Base-by-base conservation (phyloP, 2,113 vertebrate genomes). In the Bufo gargarizans region DNA sequence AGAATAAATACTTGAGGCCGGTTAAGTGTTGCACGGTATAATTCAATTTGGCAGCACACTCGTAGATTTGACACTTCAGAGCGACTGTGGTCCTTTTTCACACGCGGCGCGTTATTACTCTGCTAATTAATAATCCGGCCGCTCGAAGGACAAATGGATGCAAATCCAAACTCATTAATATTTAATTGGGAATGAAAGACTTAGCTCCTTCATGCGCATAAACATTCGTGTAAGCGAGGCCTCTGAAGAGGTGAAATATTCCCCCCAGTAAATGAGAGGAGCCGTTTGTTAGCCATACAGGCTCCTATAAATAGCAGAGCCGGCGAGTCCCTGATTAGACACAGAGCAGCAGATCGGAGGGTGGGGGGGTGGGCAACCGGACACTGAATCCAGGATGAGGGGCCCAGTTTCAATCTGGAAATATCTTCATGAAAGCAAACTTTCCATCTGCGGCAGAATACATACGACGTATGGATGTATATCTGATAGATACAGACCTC, bases 111-210 rank as follows among this genome's bases (percentile, higher is more conserved):
- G 58, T 88, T 59, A 88, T 82, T 82, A 53, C 86, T 71, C 67
- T 9, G 56, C 86, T 88, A 88, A 88, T 88, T 88, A 88, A 88
- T 88, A 88, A 72, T 88, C 79, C n/a, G 67, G 86, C 79, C 86
- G 78, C 86, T 88, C 78, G 50, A 58, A 88, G 86, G 86, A 88
- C 86, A 88, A 88, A 88, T 87, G 65, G 86, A 81, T 82, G 78
- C 79, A 88, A 82, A 88, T 88, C 86, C 79, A 88, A 88, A 88
- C 50, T 76, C 79, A 88, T 88, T 88, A 82, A 88, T 88, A 82
- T 88, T 88, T 88, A 88, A 88, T 88, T 88, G 69, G 86, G 55
- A 82, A 88, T 74, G 79, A 88, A 82, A 87, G 86, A 22, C 86
- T 88, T 53, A 47, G 86, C 86, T 88, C 45, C 43, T 82, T 82